A percentile compares a stretch with the other conserved stretches of the same genome.
phyloP scores from a whole-genome alignment of 2,797 vertebrate genomes.

The Mastacembelus armatus region DNA sequence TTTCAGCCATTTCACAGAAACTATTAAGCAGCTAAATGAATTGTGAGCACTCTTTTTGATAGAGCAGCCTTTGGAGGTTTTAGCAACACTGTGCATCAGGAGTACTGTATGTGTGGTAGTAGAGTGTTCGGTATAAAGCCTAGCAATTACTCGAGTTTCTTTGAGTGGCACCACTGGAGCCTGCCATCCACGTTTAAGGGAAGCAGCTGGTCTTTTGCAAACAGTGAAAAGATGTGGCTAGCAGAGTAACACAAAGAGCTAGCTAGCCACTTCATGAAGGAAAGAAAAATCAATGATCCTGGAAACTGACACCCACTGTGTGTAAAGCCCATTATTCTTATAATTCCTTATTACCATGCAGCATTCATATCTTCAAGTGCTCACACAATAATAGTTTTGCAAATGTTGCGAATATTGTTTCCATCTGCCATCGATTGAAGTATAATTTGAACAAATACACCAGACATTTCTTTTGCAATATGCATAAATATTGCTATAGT shows the following conservation, averaged over 20 bases:
- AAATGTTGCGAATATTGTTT: slow-evolving; percentile 73
- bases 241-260: slow-evolving; percentile 22
- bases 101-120: background rate
- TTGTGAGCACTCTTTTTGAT: background rate
- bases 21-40: no score
- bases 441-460: slow-evolving; percentile 56
- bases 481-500: slow-evolving; percentile 64
- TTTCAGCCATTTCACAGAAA: no score
- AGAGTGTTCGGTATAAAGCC: slow-evolving; percentile 8
- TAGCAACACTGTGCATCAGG: background rate
- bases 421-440: slow-evolving; percentile 59
- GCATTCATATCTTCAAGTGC: slow-evolving; percentile 58
- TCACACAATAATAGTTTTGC: slow-evolving; percentile 60
- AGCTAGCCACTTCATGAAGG: slow-evolving; percentile 33
- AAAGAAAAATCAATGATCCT: slow-evolving; percentile 42
- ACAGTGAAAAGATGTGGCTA: slow-evolving; percentile 34
- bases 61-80: slow-evolving; percentile 3
- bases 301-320: slow-evolving; percentile 26
- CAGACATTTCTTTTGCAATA: slow-evolving; percentile 61
- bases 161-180: slow-evolving; percentile 15
- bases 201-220: slow-evolving; percentile 41
- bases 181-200: slow-evolving; percentile 11
- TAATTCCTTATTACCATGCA: slow-evolving; percentile 55
- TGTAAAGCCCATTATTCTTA: slow-evolving; percentile 60
- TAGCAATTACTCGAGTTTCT: slow-evolving; percentile 23